phyloP scores from a whole-genome alignment of 1,140 invertebrate genomes.

The Halesus radiatus region DNA sequence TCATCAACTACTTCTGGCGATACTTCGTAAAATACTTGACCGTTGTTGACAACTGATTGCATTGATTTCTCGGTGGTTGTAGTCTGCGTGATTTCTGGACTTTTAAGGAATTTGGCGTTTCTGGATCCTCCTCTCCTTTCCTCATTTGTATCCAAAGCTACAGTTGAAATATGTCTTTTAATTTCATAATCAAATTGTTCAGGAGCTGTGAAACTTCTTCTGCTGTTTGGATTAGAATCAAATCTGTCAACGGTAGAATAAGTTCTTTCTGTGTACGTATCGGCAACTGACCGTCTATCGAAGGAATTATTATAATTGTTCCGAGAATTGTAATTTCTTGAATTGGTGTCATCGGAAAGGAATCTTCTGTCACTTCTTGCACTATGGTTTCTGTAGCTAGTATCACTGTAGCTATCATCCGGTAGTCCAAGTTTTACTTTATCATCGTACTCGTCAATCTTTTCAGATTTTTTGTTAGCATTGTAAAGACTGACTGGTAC shows the following conservation, averaged over 20 bases:
- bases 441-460: constrained; percentile 11
- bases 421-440: constrained; percentile 25
- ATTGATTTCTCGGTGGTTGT: too few species aligned
- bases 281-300: neutral
- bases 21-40: constrained; percentile 55
- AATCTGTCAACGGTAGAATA: neutral
- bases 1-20: constrained; percentile 36
- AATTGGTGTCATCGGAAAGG: neutral
- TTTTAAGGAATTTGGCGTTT: neutral
- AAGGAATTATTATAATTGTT: neutral
- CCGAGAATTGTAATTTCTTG: neutral
- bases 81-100: neutral
- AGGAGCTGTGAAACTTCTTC: neutral
- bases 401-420: constrained; percentile 18
- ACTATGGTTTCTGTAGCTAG: constrained; percentile 8
- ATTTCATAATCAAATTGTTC: constrained; percentile 1
- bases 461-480: constrained; percentile 34
- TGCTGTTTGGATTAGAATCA: neutral
- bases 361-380: constrained; percentile 6
- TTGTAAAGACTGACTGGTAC: constrained; percentile 49
- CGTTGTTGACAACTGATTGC: constrained; percentile 52
- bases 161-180: constrained; percentile 8
- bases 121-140: neutral
- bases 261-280: neutral
- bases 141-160: neutral